A percentile compares a stretch with the other conserved stretches of the same genome.
These are phyloP conservation scores for Alcedo atthis DNA, from an alignment of 2,797 vertebrate genomes.

Conservation along the genomic window DNA sequence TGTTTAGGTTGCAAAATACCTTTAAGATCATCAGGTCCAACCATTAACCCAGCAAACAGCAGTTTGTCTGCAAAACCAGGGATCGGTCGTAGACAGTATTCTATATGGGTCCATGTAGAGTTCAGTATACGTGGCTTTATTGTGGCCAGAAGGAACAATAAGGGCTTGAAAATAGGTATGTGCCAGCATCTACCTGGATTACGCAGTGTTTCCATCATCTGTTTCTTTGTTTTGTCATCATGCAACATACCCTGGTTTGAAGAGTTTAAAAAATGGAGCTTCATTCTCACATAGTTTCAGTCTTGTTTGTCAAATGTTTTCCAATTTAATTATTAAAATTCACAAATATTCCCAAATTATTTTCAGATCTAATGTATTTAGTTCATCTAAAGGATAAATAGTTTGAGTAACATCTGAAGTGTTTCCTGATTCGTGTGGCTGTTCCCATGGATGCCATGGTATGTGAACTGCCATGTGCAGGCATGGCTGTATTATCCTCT, in stretches of 20 bases:
- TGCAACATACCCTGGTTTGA: not conserved
- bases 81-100: not conserved
- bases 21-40: too few species aligned
- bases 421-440: not conserved
- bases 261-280: not conserved
- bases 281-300: not conserved
- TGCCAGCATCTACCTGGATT: not conserved
- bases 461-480: fast-evolving
- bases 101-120: fast-evolving
- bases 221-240: not conserved
- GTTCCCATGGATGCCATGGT: not conserved
- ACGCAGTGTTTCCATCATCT: not conserved
- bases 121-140: not conserved
- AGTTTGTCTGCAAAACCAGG: not conserved
- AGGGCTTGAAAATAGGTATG: not conserved
- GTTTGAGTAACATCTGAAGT: not conserved
- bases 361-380: not conserved
- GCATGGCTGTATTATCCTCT: not conserved
- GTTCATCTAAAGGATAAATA: not conserved
- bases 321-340: not conserved
- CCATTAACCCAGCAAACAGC: too few species aligned
- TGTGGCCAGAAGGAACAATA: not conserved
- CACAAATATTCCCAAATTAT: not conserved
- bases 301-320: not conserved
- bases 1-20: too few species aligned